Evolutionary conservation across 2,113 vertebrate species (phyloP).

Genomic region (Panthera tigris): DNA sequence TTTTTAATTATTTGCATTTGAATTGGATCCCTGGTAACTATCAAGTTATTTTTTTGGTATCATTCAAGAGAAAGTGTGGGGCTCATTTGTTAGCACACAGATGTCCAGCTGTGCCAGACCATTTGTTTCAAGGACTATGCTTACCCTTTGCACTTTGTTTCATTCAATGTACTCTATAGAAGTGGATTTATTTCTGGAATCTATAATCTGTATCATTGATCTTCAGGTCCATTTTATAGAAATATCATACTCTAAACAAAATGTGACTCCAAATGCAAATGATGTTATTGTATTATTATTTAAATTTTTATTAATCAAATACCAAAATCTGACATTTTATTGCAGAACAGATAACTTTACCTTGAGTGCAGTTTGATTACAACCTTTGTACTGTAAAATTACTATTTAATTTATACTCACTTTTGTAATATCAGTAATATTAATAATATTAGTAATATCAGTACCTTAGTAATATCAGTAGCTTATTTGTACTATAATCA

Average conservation of each 20-base stretch:
- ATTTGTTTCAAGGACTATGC: neutral
- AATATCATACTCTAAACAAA: neutral
- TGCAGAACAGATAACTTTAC: neutral
- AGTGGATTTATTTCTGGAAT: neutral
- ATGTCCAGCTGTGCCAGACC: no score
- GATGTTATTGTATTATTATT: neutral
- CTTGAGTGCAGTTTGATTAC: neutral
- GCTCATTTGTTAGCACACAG: no score
- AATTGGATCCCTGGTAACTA: neutral
- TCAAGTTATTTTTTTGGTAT: neutral
- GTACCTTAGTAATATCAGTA: neutral
- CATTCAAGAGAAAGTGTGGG: neutral
- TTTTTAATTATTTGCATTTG: neutral
- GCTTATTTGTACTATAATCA: neutral
- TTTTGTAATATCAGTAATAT: neutral
- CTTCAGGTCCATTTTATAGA: neutral
- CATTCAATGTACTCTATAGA: neutral
- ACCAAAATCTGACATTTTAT: neutral
- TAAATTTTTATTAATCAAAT: neutral
- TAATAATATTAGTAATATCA: neutral
- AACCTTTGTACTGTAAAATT: neutral
- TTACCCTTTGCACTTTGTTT: neutral
- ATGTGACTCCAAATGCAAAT: neutral
- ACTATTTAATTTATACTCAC: neutral
- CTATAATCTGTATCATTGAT: neutral